These are phyloP conservation scores for Odontesthes bonariensis DNA, from an alignment of 2,113 vertebrate species.

Conservation along the genomic window DNA sequence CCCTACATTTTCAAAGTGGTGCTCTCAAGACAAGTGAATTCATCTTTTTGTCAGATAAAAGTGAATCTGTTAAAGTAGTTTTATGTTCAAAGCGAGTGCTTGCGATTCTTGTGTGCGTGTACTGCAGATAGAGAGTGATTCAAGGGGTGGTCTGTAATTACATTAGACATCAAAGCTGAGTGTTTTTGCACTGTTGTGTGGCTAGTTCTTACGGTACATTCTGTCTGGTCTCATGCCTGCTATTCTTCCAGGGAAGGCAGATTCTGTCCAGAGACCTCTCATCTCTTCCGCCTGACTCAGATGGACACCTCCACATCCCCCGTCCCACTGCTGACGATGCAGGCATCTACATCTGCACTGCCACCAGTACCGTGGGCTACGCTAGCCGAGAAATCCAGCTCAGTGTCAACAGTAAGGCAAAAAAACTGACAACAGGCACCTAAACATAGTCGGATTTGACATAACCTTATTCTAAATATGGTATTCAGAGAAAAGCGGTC, in stretches of 20 bases:
- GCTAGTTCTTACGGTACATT: constrained; percentile 25
- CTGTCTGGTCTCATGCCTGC: constrained; percentile 14
- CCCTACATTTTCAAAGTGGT: constrained; percentile 28
- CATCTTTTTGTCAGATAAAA: constrained; percentile 72
- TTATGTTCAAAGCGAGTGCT: constrained; percentile 55
- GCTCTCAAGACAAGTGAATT: constrained; percentile 57
- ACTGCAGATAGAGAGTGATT: constrained; percentile 35
- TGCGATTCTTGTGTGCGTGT: constrained; percentile 21
- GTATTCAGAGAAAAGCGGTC: neutral
- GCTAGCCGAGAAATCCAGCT: constrained; percentile 88
- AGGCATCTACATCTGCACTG: constrained; percentile 90
- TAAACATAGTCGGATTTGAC: neutral
- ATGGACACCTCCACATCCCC: constrained; percentile 86
- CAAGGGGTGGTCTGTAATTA: constrained; percentile 58
- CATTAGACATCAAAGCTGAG: constrained; percentile 62
- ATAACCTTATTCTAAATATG: neutral
- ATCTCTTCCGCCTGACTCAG: constrained; percentile 61
- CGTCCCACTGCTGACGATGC: constrained; percentile 76
- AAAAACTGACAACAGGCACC: constrained; percentile 22
- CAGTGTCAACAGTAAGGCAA: constrained; percentile 89
- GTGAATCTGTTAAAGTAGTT: constrained; percentile 74
- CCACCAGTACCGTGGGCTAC: constrained; percentile 88
- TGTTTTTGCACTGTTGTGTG: constrained; percentile 13
- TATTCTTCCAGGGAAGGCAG: constrained; percentile 80
- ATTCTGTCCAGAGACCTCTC: constrained; percentile 55